Evolutionary conservation across 2,113 vertebrate species (phyloP), one percentile per base, ranked within the genome.

Genomic region (Turnix velox): DNA sequence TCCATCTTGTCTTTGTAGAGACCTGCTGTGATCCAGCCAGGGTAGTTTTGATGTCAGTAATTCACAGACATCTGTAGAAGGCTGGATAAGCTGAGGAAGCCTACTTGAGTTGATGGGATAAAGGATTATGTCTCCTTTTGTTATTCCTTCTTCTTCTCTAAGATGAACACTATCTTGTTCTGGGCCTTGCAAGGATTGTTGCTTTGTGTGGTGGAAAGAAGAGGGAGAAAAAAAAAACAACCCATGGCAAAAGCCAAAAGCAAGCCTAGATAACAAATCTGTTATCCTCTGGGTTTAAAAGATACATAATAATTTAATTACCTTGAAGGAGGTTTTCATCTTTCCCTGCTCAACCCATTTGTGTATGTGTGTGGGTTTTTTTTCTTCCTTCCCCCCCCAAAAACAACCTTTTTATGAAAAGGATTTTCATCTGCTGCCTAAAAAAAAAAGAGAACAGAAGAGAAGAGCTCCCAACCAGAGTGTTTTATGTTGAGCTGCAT

Each of bases 271-370:
- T 94, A 96, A 87, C 81, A 94, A 80, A 91, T 94, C 96, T 96
- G 57, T 93, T 91, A 91, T 92, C 87, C 35, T 19, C 55, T 48
- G 67, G 61, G 57, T 95, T 97, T 95, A 94, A 95, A 95, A 96
- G 92, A 73, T 85, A 89, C 69, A 88, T 92, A 93, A 95, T 97
- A 80, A 95, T 93, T 96, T 97, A 96, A 97, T 97, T 96, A 96
- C 94, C 92, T 94, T 90, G 95, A 96, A 97, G 92, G 75, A 96
- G 88, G 73, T 97, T 95, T 97, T 95, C 95, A 94, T 95, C 94
- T 96, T 67, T 65, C 86, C 85, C 51, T 54, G 82, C 91, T 95
- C 91, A 84, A 57, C 86, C 62, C 12, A 95, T 87, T 37, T 86
- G 87, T 14, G 48, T 57, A 42, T 52, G 91, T 18, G 1, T 37